Percentiles rank a stretch among this genome's conserved stretches.
These are phyloP conservation scores for Scylla paramamosain DNA, from an alignment of 1,140 invertebrate genomes.

Conservation along the genomic window DNA sequence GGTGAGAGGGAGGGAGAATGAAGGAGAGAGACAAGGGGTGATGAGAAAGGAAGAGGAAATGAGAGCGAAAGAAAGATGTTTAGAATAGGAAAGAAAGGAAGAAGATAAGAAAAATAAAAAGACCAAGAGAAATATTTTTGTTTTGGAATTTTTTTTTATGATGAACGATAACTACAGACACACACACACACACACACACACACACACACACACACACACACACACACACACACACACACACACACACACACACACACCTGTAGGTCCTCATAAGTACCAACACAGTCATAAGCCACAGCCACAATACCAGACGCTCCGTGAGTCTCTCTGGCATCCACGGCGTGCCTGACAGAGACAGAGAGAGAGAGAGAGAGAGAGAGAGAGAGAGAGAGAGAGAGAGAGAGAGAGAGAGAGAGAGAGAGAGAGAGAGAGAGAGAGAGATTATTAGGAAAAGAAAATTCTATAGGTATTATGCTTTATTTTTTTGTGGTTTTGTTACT, in stretches of 20 bases:
- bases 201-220: constrained; percentile 51
- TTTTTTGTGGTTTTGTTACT: not conserved
- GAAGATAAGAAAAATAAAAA: not conserved
- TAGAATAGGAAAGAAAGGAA: not conserved
- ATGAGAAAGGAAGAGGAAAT: not conserved
- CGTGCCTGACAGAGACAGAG: not conserved
- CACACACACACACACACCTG: constrained; percentile 54
- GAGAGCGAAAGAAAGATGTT: not conserved
- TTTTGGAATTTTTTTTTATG: too few relatives aligned
- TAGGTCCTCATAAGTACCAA: constrained; percentile 42
- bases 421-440: not conserved
- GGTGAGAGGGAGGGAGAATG: not conserved
- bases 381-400: not conserved
- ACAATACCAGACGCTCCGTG: not conserved
- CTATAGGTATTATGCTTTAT: not conserved
- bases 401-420: not conserved
- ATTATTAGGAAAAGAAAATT: not conserved
- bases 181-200: constrained; percentile 52
- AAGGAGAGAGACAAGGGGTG: not conserved
- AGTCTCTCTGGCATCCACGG: not conserved
- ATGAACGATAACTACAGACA: not conserved
- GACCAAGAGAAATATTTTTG: too few relatives aligned
- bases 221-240: constrained; percentile 52
- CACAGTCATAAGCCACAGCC: constrained; percentile 25
- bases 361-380: not conserved